Percentiles rank a stretch among this genome's conserved stretches.
phyloP scores from a whole-genome alignment of 2,888 invertebrate species.

The Oscheius onirici region DNA sequence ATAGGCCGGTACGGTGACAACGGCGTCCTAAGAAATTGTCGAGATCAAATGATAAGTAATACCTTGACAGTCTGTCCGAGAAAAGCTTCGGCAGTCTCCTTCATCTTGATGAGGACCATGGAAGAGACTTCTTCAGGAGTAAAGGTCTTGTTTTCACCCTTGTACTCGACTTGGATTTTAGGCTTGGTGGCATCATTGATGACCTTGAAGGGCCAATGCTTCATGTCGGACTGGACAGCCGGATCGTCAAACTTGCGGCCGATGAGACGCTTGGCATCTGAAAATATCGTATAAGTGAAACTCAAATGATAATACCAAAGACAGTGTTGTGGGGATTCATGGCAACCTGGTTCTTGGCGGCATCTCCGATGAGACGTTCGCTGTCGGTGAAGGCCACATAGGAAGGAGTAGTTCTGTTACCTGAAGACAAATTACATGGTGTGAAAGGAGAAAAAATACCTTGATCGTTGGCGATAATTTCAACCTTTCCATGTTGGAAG shows the following conservation, averaged over 20 bases:
- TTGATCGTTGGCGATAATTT: conserved; percentile 76
- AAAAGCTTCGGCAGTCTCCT: conserved; percentile 74
- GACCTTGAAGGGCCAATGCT: conserved; percentile 72
- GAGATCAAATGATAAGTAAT: conserved; percentile 68
- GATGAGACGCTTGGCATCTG: conserved; percentile 73
- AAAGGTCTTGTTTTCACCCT: conserved; percentile 83
- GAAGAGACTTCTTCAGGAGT: conserved; percentile 71
- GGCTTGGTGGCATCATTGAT: conserved; percentile 72
- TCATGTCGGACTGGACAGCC: conserved; percentile 72
- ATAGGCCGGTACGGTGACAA: conserved; percentile 97
- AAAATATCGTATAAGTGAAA: conserved; percentile 20
- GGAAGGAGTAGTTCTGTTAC: conserved; percentile 75
- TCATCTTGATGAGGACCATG: conserved; percentile 64
- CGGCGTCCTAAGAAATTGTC: conserved; percentile 81
- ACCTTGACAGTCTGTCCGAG: conserved; percentile 83
- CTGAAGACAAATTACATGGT: conserved; percentile 27
- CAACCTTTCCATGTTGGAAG: conserved; percentile 75
- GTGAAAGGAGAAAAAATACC: conserved; percentile 67
- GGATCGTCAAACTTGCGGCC: conserved; percentile 74
- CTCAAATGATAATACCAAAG: conserved; percentile 71
- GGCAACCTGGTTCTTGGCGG: conserved; percentile 75
- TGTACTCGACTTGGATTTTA: conserved; percentile 82
- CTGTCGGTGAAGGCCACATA: conserved; percentile 75
- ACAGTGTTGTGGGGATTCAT: conserved; percentile 75
- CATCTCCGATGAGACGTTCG: conserved; percentile 74